Base-by-base conservation (phyloP, 2,888 invertebrate species). In the Cephus spinipes region DNA sequence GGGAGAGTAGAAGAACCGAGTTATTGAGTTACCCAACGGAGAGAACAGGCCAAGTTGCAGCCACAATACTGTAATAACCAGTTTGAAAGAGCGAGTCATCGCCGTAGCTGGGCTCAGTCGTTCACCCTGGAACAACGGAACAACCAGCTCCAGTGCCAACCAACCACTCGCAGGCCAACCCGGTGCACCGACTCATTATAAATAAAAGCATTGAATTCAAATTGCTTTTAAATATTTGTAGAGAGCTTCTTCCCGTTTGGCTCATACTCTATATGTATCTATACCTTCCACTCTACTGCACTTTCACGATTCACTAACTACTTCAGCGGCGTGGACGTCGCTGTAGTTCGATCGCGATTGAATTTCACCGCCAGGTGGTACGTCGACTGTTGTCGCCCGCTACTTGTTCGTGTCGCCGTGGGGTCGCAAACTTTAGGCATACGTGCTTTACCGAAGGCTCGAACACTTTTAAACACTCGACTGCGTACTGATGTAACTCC, bases 191-290 rank as follows among this genome's bases (percentile, higher is more conserved):
- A 31, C 32, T 71, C 31, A 32, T 71, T 71, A 71, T 31, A 31
- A 71, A 71, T 71, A 71, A 71, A 71, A 71, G 33, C 71, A 71
- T 23, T 12, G 68, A 77, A 76, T 74, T 80, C 32, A 68, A 81
- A 78, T 81, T 77, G 78, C 80, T 78, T 79, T 80, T 74, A 78
- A 80, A 81, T 80, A 80, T 81, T 81, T 80, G 81, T 80, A 80
- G 81, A 81, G 78, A 81, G 81, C 78, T 75, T 74, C 71, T 33
- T 31, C n/a, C 35, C 35, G 71, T 11, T 31, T 31, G 35, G 11
- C 11, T 12, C 32, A n/a, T 23, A 12, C n/a, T 55, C 55, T 55
- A 0, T 55, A 9, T 23, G 55, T 55, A 23, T 55, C 1, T 23
- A 2, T 23, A 71, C 33, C 71, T 9, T 32, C 9, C 71, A 33